Conservation (phyloP, 2,888 invertebrate genomes). For the Zele albiditarsus region DNA sequence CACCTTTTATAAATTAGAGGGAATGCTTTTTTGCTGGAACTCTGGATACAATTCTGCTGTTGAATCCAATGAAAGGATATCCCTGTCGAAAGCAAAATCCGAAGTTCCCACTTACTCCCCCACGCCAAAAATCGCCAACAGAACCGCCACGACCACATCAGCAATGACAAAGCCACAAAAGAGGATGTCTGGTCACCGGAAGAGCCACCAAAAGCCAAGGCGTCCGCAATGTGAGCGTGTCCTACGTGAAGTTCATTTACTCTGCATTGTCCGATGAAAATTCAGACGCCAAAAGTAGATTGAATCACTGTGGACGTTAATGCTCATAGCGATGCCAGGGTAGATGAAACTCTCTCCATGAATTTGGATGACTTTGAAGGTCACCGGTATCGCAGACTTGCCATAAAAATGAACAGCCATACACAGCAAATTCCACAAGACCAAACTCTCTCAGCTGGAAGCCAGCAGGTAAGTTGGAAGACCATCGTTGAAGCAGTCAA, state of each 20-base stretch:
- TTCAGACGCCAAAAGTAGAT: slow-evolving; percentile 41
- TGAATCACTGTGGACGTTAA: slow-evolving; percentile 32
- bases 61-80: slow-evolving; percentile 20
- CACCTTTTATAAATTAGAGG: slow-evolving; percentile 51
- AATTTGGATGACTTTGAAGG: slow-evolving; percentile 11
- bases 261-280: slow-evolving; percentile 47
- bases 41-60: slow-evolving; percentile 50
- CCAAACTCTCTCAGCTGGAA: slow-evolving; percentile 36
- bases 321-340: slow-evolving; percentile 26
- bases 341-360: slow-evolving; percentile 3
- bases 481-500: slow-evolving; percentile 36
- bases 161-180: slow-evolving; percentile 28
- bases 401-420: slow-evolving; percentile 25
- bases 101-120: slow-evolving; percentile 30
- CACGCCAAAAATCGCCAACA: slow-evolving; percentile 21
- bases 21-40: slow-evolving; percentile 60
- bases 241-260: slow-evolving; percentile 40
- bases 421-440: slow-evolving; percentile 31
- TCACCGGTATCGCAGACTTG: not conserved
- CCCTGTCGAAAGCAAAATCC: slow-evolving; percentile 39
- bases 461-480: slow-evolving; percentile 41
- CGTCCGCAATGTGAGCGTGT: slow-evolving; percentile 33
- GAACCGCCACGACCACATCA: slow-evolving; percentile 29
- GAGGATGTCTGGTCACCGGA: slow-evolving; percentile 39
- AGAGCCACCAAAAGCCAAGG: slow-evolving; percentile 40